Percentiles rank a stretch among this genome's conserved stretches.
phyloP scores from a whole-genome alignment of 2,888 invertebrate genomes.

The Spisula solida region DNA sequence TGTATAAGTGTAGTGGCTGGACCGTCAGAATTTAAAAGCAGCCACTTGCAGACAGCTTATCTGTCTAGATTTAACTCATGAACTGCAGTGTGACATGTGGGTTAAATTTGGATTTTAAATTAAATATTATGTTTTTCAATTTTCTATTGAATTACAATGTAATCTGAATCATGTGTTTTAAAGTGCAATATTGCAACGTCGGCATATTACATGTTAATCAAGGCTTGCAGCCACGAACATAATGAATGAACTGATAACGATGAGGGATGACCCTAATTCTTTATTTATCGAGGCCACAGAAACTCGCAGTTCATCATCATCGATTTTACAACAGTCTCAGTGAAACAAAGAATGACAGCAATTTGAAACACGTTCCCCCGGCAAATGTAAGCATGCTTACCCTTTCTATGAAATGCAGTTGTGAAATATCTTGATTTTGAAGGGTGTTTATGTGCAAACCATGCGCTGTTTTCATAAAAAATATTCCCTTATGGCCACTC shows the following conservation, averaged over 20 bases:
- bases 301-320: background rate
- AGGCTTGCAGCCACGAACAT: background rate
- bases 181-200: background rate
- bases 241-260: conserved; percentile 1
- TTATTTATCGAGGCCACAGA: no score
- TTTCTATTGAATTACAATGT: no score
- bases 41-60: no score
- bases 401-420: background rate
- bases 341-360: background rate
- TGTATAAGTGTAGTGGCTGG: no score
- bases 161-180: no score
- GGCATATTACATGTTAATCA: background rate
- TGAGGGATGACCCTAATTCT: background rate
- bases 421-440: background rate
- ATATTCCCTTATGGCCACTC: background rate
- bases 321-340: background rate
- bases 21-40: no score
- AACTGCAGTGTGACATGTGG: no score
- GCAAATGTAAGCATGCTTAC: background rate
- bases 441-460: background rate
- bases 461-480: background rate
- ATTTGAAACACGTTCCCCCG: background rate
- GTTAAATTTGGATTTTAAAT: no score
- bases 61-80: no score
- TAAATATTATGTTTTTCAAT: no score